Conservation (phyloP, 2,797 vertebrate species). For the Manis javanica region DNA sequence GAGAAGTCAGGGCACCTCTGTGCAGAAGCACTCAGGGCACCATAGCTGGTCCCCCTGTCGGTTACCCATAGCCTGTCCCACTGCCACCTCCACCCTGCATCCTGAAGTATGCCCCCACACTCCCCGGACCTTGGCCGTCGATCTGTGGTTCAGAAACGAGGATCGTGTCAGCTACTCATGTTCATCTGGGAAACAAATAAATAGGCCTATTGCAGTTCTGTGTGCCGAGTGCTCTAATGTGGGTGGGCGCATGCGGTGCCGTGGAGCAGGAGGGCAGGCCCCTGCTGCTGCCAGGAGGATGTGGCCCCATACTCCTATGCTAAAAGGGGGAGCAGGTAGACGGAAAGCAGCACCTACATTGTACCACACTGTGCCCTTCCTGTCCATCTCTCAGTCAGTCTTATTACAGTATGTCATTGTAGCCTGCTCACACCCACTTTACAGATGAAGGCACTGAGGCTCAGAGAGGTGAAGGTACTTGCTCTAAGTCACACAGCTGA, state of each 20-base stretch:
- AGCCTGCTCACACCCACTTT: not conserved
- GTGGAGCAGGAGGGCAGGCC: not conserved
- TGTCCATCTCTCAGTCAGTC: accelerated
- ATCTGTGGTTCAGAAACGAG: not conserved
- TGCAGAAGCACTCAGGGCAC: not conserved
- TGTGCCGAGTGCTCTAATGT: too few species aligned
- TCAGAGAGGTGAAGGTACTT: not conserved
- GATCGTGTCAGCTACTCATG: not conserved
- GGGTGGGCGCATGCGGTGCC: accelerated
- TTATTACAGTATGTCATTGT: not conserved
- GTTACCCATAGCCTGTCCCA: not conserved
- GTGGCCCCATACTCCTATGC: not conserved
- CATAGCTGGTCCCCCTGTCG: not conserved
- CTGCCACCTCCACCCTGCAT: not conserved
- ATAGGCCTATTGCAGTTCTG: not conserved
- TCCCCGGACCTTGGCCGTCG: not conserved
- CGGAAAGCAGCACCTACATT: not conserved
- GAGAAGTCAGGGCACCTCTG: not conserved
- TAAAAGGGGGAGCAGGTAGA: not conserved
- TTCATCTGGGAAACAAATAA: not conserved
- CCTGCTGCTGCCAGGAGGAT: not conserved
- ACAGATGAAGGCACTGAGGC: not conserved
- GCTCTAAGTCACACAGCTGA: not conserved
- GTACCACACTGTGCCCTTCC: not conserved
- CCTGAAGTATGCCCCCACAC: not conserved